phyloP scores from a whole-genome alignment of 2,888 invertebrate genomes.

The Eurois occulta region DNA sequence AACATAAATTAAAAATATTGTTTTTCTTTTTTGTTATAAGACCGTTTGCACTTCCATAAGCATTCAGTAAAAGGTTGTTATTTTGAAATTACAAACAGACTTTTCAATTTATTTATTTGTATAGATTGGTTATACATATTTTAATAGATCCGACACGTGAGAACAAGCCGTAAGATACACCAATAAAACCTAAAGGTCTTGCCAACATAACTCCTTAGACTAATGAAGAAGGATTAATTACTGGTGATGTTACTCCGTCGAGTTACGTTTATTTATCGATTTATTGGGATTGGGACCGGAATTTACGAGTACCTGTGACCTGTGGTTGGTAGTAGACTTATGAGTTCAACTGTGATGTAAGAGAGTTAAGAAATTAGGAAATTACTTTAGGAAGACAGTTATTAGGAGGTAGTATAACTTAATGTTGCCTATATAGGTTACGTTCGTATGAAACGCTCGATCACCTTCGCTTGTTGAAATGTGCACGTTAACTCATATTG shows the following conservation, averaged over 20 bases:
- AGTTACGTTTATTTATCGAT: slow-evolving; percentile 31
- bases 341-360: slow-evolving; percentile 6
- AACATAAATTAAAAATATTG: too few relatives aligned
- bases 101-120: too few relatives aligned
- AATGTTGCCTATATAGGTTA: background rate
- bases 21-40: too few relatives aligned
- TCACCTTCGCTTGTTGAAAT: too few relatives aligned
- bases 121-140: background rate
- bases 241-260: slow-evolving; percentile 4
- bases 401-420: background rate
- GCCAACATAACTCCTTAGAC: background rate
- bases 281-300: slow-evolving; percentile 16
- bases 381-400: background rate
- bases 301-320: slow-evolving; percentile 40
- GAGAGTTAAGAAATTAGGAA: background rate
- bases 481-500: too few relatives aligned
- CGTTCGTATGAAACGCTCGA: background rate
- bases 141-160: background rate
- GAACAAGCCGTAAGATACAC: background rate
- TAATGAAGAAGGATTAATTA: slow-evolving; percentile 35
- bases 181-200: slow-evolving; percentile 19
- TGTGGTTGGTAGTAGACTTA: background rate
- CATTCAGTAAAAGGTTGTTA: too few relatives aligned
- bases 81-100: too few relatives aligned
- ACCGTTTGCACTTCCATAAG: too few relatives aligned